phyloP scores from a whole-genome alignment of 2,797 vertebrate genomes.

The Pitangus sulphuratus region DNA sequence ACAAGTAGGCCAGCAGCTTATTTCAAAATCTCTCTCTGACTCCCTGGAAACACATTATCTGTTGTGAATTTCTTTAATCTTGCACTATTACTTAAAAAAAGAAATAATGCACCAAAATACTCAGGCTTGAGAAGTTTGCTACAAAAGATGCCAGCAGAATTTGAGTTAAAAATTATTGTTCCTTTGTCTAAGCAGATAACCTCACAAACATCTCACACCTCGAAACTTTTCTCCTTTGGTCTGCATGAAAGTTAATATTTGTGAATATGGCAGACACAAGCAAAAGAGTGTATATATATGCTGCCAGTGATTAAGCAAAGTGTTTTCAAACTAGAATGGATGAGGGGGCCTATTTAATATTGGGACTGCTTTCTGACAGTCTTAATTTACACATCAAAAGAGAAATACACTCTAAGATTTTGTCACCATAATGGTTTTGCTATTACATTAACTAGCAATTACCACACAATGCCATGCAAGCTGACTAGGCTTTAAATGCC shows the following conservation, averaged over 20 bases:
- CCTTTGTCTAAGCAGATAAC: not conserved
- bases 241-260: not conserved
- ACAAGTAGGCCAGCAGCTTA: not conserved
- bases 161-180: not conserved
- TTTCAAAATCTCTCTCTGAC: not conserved
- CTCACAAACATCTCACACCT: not conserved
- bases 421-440: slow-evolving; percentile 47
- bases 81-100: not conserved
- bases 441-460: slow-evolving; percentile 54
- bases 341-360: slow-evolving; percentile 7
- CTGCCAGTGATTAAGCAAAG: not conserved
- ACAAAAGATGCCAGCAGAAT: not conserved
- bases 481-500: slow-evolving; percentile 51
- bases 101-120: not conserved
- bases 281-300: not conserved
- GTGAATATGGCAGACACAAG: not conserved
- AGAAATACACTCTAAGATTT: slow-evolving; percentile 30
- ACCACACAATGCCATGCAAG: slow-evolving; percentile 39
- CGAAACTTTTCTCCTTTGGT: not conserved
- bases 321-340: slow-evolving; percentile 37
- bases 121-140: not conserved
- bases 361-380: slow-evolving; percentile 1
- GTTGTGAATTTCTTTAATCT: not conserved
- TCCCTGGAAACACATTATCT: not conserved
- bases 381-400: slow-evolving; percentile 64